Conservation (phyloP, 2,113 vertebrate species). For the Lamprotornis superbus region DNA sequence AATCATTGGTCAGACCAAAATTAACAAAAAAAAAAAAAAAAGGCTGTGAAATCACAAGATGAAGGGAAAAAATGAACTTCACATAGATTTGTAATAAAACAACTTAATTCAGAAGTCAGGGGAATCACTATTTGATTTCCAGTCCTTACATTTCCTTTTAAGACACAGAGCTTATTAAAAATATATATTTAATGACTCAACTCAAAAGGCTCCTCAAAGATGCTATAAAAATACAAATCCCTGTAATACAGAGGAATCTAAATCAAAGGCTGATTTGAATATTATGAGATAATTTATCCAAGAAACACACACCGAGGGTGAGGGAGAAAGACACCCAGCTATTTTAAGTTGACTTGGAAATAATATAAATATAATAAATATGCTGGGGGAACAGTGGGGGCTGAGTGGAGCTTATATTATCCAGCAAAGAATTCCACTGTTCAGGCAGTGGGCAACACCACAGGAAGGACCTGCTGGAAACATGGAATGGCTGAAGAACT, state of each 20-base stretch:
- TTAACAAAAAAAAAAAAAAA: not conserved
- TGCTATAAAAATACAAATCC: not conserved
- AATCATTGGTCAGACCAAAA: not conserved
- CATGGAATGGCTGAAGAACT: not conserved
- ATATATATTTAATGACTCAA: slow-evolving; percentile 22
- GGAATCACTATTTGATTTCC: slow-evolving; percentile 18
- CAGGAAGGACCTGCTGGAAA: not conserved
- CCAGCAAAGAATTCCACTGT: not conserved
- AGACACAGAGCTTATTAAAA: slow-evolving; percentile 6
- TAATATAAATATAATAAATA: not conserved
- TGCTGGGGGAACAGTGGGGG: not conserved
- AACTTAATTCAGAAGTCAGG: not conserved
- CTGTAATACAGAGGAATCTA: not conserved
- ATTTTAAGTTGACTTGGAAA: not conserved
- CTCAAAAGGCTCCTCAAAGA: slow-evolving; percentile 21
- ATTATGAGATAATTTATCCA: not conserved
- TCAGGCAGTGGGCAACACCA: not conserved
- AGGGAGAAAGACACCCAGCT: not conserved
- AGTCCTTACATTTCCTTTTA: slow-evolving; percentile 29
- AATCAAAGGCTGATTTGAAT: not conserved
- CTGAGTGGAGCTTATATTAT: not conserved
- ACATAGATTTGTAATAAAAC: not conserved
- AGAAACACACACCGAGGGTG: accelerated
- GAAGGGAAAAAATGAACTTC: not conserved
- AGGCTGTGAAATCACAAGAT: not conserved